Evolutionary conservation across 2,797 vertebrate species (phyloP).

Genomic region (Pampus argenteus): DNA sequence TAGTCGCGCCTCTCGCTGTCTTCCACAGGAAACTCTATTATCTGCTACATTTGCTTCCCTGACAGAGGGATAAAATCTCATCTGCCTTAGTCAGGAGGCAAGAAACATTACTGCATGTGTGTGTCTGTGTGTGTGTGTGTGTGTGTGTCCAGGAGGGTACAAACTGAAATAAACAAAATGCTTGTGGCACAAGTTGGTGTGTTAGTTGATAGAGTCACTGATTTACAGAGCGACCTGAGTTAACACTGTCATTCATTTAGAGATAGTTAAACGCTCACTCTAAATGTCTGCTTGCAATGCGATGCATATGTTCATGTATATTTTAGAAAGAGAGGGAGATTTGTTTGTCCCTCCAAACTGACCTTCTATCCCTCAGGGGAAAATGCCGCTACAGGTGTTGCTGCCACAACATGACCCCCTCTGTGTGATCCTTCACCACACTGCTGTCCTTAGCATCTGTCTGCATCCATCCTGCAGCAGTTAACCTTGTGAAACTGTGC

Average conservation of each 20-base stretch:
- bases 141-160: background rate
- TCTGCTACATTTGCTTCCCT: conserved; percentile 56
- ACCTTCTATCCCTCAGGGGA: conserved; percentile 41
- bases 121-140: conserved; percentile 10
- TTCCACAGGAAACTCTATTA: conserved; percentile 58
- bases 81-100: conserved; percentile 36
- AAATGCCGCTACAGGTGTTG: conserved; percentile 11
- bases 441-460: conserved; percentile 23
- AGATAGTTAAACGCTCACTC: conserved; percentile 8
- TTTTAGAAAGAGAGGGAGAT: background rate
- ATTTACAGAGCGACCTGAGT: conserved; percentile 14
- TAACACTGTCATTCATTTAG: conserved; percentile 17
- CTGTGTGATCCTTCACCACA: background rate
- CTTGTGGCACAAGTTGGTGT: conserved; percentile 17
- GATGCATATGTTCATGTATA: background rate
- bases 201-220: conserved; percentile 14
- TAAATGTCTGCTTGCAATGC: background rate
- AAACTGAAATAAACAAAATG: conserved; percentile 4
- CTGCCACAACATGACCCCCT: conserved; percentile 20
- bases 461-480: conserved; percentile 17
- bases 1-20: conserved; percentile 12
- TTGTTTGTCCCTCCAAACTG: conserved; percentile 44
- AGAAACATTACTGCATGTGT: background rate
- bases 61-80: conserved; percentile 54
- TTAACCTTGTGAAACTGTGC: conserved; percentile 13